Evolutionary conservation across 2,113 vertebrate genomes (phyloP), one percentile per base, ranked within the genome.

Genomic region (Tenrec ecaudatus): DNA sequence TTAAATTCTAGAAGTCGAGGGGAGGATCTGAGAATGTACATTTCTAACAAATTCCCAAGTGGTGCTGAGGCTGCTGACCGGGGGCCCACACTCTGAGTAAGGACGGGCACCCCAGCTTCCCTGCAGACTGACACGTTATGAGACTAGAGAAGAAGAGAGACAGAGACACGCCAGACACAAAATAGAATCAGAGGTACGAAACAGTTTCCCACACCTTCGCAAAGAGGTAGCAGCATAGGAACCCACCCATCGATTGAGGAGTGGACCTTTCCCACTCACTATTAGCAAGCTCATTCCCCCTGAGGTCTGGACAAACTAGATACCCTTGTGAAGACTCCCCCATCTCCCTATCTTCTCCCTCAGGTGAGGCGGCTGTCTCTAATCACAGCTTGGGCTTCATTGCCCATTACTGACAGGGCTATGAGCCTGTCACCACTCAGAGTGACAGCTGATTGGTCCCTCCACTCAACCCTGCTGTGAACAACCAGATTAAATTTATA

Each of bases 401-500:
- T 38, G 38, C 96, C 76, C 58, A 62, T 83, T 83, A 79, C 73
- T 89, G 92, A 89, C 90, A 94, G 62, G 77, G 40, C 90, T 86
- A 86, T 25, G n/a, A 92, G 93, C 94, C 88, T 94, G 89, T 95
- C 96, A 93, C 76, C 68, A 64, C 43, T 66, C 36, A 69, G 86
- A 96, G 66, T 96, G 94, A 96, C 95, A 95, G 66, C 53, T 57
- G 92, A 94, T 88, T 16, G 36, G 92, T 68, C 91, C 93, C 66
- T 93, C 88, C 80, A 93, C 88, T 96, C 93, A 90, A 82, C 77
- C 78, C 38, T 93, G 83, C 81, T 96, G 78, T 93, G 95, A 95
- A 79, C 80, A 90, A 86, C 86, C 94, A 96, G 85, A 96, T 97
- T 96, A 95, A 94, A 96, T 97, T 88, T 94, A 93, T 96, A 92